Percentiles rank a stretch among this genome's conserved stretches.
phyloP scores from a whole-genome alignment of 2,797 vertebrate genomes.

The Podarcis lilfordi region DNA sequence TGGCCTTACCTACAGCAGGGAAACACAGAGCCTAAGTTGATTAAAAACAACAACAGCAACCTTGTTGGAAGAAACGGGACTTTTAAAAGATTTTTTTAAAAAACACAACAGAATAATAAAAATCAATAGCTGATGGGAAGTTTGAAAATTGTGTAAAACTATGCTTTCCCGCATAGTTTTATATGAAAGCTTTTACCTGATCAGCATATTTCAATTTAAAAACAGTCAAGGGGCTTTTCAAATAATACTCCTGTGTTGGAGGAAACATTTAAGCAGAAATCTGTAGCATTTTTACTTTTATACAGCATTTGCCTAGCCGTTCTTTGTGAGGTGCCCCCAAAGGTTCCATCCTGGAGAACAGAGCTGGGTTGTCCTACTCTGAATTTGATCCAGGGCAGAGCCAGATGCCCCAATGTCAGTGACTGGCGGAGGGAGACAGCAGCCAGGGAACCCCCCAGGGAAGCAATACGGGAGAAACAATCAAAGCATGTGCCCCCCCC shows the following conservation, averaged over 20 bases:
- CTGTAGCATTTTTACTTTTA: background rate
- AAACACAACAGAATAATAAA: background rate
- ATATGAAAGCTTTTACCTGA: conserved; percentile 8
- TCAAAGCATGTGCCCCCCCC: too few species aligned
- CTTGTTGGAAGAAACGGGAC: accelerated
- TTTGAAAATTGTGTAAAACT: background rate
- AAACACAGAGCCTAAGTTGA: background rate
- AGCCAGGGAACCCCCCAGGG: too few species aligned
- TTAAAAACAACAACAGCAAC: background rate
- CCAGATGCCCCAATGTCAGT: background rate
- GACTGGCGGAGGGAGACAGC: too few species aligned
- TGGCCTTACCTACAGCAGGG: conserved; percentile 31
- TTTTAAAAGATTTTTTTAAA: background rate
- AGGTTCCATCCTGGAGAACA: background rate
- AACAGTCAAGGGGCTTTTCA: background rate
- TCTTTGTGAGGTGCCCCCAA: too few species aligned
- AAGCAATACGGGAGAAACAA: too few species aligned
- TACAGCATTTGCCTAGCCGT: background rate
- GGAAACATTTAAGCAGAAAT: background rate
- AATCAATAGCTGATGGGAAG: background rate
- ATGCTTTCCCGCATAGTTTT: background rate
- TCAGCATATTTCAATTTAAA: conserved; percentile 3
- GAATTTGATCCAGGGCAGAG: too few species aligned
- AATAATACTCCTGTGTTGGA: background rate
- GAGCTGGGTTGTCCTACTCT: background rate